Base-by-base conservation (phyloP, 2,113 vertebrate genomes). In the Mobula hypostoma region DNA sequence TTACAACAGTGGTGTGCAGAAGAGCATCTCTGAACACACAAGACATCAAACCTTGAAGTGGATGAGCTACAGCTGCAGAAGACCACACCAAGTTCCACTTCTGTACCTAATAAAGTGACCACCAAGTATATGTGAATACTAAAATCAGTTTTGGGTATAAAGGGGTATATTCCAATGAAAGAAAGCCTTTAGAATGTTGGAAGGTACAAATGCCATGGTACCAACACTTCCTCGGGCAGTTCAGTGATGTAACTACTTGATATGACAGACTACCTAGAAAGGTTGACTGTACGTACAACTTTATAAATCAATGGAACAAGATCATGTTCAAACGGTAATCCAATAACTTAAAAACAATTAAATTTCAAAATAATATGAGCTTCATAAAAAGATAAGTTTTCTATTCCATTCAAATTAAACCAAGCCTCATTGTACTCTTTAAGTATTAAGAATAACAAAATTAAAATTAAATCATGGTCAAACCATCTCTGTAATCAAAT, bases 281-380 rank as follows among this genome's bases (percentile, higher is more conserved):
- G 61, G 85, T 90, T 66, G 15, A 66, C 63, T 90, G 85, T 66
- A 90, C 12, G 19, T n/a, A 90, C 85, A 87, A 61, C 83, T 87
- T 61, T 87, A n/a, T 15, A 90, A 63, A 63, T 90, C 85, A 90
- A 90, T 66, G 85, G n/a, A 66, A 63, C 85, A 90, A 66, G 61
- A 90, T 12, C 61, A 66, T 90, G 85, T 17, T 90, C n/a, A 90
- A 90, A 90, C 61, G 19, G 85, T 66, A 90, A 90, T 90, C 85
- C 85, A 66, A 90, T 90, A 66, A 90, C 85, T 66, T 66, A 12
- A 90, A n/a, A 90, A 90, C 85, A 66, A 90, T 90, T 66, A 88
- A 63, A 90, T 90, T 90, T 90, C 61, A 66, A 66, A 66, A 63
- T 90, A 90, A 90, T 61, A 90, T 19, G 1, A 66, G 61, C 85